Evolutionary conservation across 2,113 vertebrate genomes (phyloP).

Genomic region (Pao palembangensis): DNA sequence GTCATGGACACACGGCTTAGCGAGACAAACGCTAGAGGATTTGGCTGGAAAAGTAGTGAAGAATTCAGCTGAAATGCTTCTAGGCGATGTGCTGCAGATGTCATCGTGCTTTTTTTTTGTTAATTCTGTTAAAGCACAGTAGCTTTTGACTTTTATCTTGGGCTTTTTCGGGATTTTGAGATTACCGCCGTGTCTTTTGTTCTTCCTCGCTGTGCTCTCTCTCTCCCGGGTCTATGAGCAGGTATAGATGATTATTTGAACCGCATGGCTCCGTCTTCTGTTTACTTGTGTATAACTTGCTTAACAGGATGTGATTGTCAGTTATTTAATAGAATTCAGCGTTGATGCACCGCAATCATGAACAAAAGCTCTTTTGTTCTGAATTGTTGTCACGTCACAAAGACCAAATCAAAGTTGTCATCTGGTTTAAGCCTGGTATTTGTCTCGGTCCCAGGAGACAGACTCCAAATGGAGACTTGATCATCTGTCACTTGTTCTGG

Average conservation of each 20-base stretch:
- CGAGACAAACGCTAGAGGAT: constrained; percentile 19
- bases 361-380: constrained; percentile 21
- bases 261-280: background rate
- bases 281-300: constrained; percentile 9
- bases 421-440: constrained; percentile 62
- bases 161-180: constrained; percentile 18
- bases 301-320: background rate
- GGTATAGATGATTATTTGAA: constrained; percentile 16
- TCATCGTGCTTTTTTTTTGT: background rate
- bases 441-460: constrained; percentile 56
- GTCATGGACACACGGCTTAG: constrained; percentile 12
- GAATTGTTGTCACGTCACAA: constrained; percentile 42
- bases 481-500: constrained; percentile 37
- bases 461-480: constrained; percentile 58
- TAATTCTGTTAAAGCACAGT: background rate
- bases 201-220: constrained; percentile 6
- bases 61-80: too few relatives aligned
- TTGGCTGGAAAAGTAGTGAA: constrained; percentile 13
- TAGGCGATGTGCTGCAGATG: background rate
- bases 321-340: constrained; percentile 5
- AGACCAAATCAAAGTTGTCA: constrained; percentile 63
- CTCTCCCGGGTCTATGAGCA: constrained; percentile 7
- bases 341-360: background rate
- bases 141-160: background rate
- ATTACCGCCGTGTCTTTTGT: constrained; percentile 22